Evolutionary conservation across 2,797 vertebrate genomes (phyloP).

Genomic region (Malacoctenus gilli): DNA sequence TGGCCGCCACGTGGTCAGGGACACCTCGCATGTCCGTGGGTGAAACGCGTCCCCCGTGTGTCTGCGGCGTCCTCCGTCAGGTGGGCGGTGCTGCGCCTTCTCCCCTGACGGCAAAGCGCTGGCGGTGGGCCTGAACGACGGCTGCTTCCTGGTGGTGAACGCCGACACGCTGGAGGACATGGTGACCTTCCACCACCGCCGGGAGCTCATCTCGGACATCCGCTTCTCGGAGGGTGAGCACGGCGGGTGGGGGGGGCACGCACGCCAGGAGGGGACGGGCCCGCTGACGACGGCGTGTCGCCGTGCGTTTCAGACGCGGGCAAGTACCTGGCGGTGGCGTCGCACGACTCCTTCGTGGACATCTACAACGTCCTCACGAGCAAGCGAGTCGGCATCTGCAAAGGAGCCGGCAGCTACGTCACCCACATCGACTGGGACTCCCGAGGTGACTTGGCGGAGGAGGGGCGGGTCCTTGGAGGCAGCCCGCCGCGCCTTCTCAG

Average conservation of each 20-base stretch:
- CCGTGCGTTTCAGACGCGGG: conserved; percentile 89
- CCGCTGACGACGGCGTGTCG: background rate
- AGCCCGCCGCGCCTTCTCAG: no score
- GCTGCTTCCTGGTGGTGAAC: conserved; percentile 96
- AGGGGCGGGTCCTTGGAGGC: no score
- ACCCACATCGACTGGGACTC: conserved; percentile 97
- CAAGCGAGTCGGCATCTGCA: conserved; percentile 96
- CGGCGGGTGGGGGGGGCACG: background rate
- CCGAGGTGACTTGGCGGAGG: no score
- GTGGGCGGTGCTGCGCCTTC: conserved; percentile 95
- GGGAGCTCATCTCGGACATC: conserved; percentile 95
- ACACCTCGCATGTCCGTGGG: no score
- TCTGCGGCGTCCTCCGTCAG: conserved; percentile 64
- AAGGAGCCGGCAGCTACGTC: conserved; percentile 92
- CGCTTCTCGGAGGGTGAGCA: conserved; percentile 91
- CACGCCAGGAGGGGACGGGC: background rate
- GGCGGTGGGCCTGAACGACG: conserved; percentile 93
- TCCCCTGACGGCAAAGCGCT: conserved; percentile 97
- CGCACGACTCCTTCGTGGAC: conserved; percentile 96
- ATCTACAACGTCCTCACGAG: conserved; percentile 97
- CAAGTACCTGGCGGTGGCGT: conserved; percentile 95
- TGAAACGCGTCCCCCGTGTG: background rate
- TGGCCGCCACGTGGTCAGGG: no score
- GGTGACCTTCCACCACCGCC: conserved; percentile 97
- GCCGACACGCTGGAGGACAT: conserved; percentile 97